These are phyloP conservation scores for Charaxes varanes DNA, from an alignment of 1,140 invertebrate species.

Conservation along the genomic window DNA sequence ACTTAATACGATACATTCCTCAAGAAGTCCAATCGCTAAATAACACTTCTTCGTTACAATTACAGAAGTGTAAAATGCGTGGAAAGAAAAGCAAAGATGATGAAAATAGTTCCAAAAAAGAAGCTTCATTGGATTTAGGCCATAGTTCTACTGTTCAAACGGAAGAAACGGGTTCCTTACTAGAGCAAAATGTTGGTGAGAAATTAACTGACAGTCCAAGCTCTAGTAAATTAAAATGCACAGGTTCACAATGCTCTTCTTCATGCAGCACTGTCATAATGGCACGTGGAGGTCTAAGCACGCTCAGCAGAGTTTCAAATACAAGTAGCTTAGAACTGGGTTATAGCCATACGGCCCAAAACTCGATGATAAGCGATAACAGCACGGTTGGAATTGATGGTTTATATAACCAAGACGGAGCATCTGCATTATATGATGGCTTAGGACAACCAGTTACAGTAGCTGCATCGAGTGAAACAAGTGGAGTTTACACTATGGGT, in stretches of 20 bases:
- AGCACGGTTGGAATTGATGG: constrained; percentile 72
- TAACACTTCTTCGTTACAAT: constrained; percentile 50
- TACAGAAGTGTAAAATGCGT: constrained; percentile 50
- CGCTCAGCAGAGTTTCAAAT: constrained; percentile 77
- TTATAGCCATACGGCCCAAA: constrained; percentile 88
- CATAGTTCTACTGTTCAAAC: constrained; percentile 34
- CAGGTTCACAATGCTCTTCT: constrained; percentile 86
- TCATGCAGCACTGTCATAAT: constrained; percentile 88
- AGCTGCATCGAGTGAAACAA: constrained; percentile 82
- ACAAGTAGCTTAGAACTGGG: constrained; percentile 86
- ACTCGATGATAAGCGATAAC: constrained; percentile 82
- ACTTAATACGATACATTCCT: constrained; percentile 45
- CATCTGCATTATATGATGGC: constrained; percentile 63
- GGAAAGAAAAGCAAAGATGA: constrained; percentile 46
- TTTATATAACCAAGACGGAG: constrained; percentile 74
- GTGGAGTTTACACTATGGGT: constrained; percentile 84
- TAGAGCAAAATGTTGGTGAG: constrained; percentile 47
- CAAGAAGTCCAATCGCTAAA: constrained; percentile 38
- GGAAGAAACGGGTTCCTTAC: constrained; percentile 44
- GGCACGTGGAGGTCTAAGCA: constrained; percentile 75
- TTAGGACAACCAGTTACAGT: constrained; percentile 58
- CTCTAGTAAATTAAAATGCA: constrained; percentile 62
- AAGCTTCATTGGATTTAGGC: constrained; percentile 44
- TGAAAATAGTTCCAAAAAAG: constrained; percentile 36
- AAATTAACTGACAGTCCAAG: constrained; percentile 48